phyloP scores from a whole-genome alignment of 2,888 invertebrate species.

The Cerastis rubricosa region DNA sequence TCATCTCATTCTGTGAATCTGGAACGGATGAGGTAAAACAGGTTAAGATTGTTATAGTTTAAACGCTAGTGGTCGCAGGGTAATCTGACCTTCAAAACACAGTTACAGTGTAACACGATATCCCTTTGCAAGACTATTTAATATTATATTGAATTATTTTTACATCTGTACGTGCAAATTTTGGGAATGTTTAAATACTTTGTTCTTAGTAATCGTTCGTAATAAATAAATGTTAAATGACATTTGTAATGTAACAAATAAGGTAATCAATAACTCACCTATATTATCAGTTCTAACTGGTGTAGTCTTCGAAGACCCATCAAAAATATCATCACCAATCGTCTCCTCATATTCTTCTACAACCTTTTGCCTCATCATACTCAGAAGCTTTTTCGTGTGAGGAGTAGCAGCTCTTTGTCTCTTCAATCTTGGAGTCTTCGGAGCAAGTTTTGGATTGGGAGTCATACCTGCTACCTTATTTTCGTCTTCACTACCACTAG shows the following conservation, averaged over 20 bases:
- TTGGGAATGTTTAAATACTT: background rate
- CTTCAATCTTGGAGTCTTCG: slow-evolving; percentile 81
- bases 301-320: slow-evolving; percentile 75
- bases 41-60: background rate
- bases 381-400: slow-evolving; percentile 81
- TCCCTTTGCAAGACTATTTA: background rate
- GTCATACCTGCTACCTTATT: slow-evolving; percentile 67
- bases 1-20: slow-evolving; percentile 78
- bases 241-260: background rate
- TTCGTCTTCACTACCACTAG: slow-evolving; percentile 80
- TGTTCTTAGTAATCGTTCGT: background rate
- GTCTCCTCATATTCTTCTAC: slow-evolving; percentile 79
- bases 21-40: slow-evolving; percentile 60
- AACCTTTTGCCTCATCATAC: slow-evolving; percentile 78
- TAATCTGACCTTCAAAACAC: background rate
- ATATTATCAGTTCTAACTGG: slow-evolving; percentile 74
- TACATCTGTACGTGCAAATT: background rate
- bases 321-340: slow-evolving; percentile 69
- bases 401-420: slow-evolving; percentile 81
- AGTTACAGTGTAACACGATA: background rate
- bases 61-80: background rate
- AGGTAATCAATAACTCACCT: slow-evolving; percentile 68
- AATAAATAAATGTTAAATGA: background rate
- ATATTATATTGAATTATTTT: background rate
- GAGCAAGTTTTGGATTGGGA: slow-evolving; percentile 74